Conservation (phyloP, 2,113 vertebrate species). For the Chlamydotis undulata region DNA sequence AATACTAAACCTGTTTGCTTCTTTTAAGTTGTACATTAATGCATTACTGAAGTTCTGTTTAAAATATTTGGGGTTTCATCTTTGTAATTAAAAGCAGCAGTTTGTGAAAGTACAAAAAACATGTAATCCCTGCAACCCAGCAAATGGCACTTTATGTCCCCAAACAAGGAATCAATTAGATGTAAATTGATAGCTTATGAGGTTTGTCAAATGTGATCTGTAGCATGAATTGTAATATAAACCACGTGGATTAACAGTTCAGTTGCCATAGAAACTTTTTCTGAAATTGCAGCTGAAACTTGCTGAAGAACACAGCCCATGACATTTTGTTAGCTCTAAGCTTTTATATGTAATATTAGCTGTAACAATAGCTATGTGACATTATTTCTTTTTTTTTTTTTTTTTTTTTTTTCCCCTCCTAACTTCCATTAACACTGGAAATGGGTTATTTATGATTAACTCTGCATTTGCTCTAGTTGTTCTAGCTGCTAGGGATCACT, state of each 20-base stretch:
- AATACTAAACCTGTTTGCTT: neutral
- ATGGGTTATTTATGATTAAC: neutral
- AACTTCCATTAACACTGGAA: neutral
- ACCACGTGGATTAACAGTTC: neutral
- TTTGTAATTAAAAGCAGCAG: neutral
- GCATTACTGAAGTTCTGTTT: neutral
- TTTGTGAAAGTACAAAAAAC: neutral
- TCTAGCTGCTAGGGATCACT: neutral
- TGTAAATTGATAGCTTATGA: neutral
- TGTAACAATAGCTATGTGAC: neutral
- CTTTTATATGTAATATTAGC: neutral
- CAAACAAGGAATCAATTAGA: neutral
- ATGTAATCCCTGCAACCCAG: neutral
- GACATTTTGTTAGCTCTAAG: neutral
- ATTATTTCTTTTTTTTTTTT: neutral
- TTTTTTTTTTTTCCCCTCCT: neutral
- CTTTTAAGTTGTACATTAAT: neutral
- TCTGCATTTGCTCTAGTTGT: neutral
- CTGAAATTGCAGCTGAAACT: neutral
- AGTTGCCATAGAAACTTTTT: constrained; percentile 47
- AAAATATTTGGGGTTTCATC: neutral
- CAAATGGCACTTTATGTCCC: neutral
- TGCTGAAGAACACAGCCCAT: neutral
- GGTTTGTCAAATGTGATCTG: neutral
- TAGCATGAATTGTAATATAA: constrained; percentile 9